Conservation (phyloP, 2,797 vertebrate genomes). For the Percopsis omiscomaycus region DNA sequence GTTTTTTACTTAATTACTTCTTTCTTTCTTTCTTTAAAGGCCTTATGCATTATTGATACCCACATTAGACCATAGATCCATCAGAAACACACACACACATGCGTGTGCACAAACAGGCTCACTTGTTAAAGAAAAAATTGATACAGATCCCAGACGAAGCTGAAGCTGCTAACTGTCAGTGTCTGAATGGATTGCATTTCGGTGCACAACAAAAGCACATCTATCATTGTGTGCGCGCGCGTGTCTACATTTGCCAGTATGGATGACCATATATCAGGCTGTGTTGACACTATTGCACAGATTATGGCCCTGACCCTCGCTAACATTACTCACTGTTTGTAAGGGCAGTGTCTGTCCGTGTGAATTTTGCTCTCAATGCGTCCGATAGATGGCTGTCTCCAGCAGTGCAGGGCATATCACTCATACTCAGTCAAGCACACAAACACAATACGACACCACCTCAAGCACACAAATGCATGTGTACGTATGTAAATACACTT, state of each 20-base stretch:
- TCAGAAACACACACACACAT: not conserved
- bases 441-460: too few species aligned
- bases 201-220: conserved; percentile 61
- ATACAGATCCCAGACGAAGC: conserved; percentile 13
- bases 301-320: conserved; percentile 22
- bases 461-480: too few species aligned
- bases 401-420: not conserved
- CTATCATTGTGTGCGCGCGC: conserved; percentile 52
- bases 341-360: not conserved
- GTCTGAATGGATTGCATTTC: conserved; percentile 47
- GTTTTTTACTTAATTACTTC: not conserved
- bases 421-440: too few species aligned
- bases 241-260: conserved; percentile 44
- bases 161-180: conserved; percentile 30
- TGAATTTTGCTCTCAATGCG: conserved; percentile 2
- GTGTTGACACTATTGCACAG: conserved; percentile 2
- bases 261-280: conserved; percentile 43
- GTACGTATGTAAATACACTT: too few species aligned
- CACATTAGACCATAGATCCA: conserved; percentile 18
- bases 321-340: conserved; percentile 9
- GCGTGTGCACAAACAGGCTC: not conserved
- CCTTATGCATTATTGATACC: conserved; percentile 66
- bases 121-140: conserved; percentile 9
- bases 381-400: not conserved
- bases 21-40: conserved; percentile 38